Conservation (phyloP, 37 sponge, comb jelly and placozoan genomes). For the Theonella swinhoei region DNA sequence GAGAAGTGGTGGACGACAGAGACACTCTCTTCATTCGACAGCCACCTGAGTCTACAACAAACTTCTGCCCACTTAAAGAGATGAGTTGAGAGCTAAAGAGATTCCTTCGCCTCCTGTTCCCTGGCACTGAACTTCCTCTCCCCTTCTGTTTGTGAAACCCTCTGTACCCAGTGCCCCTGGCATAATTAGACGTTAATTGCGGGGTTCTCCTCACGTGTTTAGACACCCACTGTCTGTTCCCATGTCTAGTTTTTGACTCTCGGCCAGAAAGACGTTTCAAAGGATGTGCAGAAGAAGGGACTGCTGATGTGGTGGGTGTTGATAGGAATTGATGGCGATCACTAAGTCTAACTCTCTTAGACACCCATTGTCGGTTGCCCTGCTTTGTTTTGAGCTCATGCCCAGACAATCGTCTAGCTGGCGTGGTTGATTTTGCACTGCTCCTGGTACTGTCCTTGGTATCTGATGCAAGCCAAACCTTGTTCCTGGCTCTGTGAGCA, state of each 20-base stretch:
- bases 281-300: too few relatives aligned
- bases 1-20: neutral
- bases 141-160: too few relatives aligned
- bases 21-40: constrained; percentile 26
- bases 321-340: too few relatives aligned
- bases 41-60: constrained; percentile 18
- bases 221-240: constrained; percentile 62
- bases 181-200: neutral
- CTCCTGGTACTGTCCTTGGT: neutral
- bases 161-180: too few relatives aligned
- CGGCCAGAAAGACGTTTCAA: too few relatives aligned
- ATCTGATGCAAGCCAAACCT: constrained; percentile 13
- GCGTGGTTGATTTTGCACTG: neutral
- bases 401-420: constrained; percentile 5
- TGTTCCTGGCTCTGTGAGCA: neutral
- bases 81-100: neutral
- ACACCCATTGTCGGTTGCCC: constrained; percentile 63
- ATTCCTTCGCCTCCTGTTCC: neutral
- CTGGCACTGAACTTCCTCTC: neutral
- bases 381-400: constrained; percentile 41
- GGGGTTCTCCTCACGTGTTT: neutral
- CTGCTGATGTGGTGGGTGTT: too few relatives aligned
- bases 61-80: neutral
- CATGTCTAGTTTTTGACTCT: constrained; percentile 45
- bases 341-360: neutral